Evolutionary conservation across 2,888 invertebrate species (phyloP), one percentile per base, ranked within the genome.

Genomic region (Oxycera nigricornis): DNA sequence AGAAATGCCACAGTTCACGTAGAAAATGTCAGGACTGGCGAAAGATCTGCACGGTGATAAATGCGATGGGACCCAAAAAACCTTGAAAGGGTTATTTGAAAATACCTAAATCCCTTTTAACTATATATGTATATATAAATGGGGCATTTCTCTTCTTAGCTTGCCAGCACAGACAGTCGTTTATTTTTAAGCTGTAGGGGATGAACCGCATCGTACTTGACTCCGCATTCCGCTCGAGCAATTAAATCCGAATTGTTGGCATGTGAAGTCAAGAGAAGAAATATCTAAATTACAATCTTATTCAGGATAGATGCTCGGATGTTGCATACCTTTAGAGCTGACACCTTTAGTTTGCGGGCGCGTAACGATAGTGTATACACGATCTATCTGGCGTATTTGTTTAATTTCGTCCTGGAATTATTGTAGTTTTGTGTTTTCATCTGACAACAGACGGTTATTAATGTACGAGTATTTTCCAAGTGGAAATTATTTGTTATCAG

Each of bases 181-280:
- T 17, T 14, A 20, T 62, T 20, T 35, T 70, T 61, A 28, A 52
- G 26, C 50, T 52, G 17, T 31, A 24, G 30, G 24, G n/a, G 50
- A 30, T 52, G 39, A n/a, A 26, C 30, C 31, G 46, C 24, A 52
- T 39, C 24, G 17, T 57, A 72, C 55, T 52, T 28, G 57, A 57
- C 39, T 39, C 67, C 73, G 68, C 67, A 75, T 75, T 72, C 75
- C 67, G 73, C 50, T 35, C 24, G 46, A 75, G 75, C 75, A 75
- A 75, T 75, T 75, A 75, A 75, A 75, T 75, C 75, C 75, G 73
- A 75, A 75, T 75, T 75, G 75, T 75, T 75, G 75, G 75, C 75
- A 75, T 75, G 72, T 65, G 62, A 75, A 72, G 72, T 75, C 75
- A 72, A 72, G 75, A 67, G 67, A 73, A 62, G 72, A 75, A 67